Evolutionary conservation across 2,113 vertebrate genomes (phyloP), one percentile per base, ranked within the genome.

Genomic region (Potamarius usumacintae): DNA sequence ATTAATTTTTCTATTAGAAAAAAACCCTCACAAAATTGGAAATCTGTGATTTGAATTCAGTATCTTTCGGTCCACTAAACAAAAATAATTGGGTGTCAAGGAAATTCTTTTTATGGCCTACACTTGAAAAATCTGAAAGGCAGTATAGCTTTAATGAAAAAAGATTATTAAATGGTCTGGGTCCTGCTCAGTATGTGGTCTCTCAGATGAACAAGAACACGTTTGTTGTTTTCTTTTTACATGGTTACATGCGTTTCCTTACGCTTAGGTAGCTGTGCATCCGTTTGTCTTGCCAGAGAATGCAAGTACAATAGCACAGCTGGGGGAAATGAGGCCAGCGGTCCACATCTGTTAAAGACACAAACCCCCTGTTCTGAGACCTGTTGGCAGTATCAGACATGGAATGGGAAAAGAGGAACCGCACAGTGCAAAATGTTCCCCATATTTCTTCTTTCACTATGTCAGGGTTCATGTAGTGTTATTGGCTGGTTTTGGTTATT

Each of bases 321-420:
- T 94, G 94, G 92, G 94, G 95, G 95, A 95, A 95, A 80, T 71
- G 55, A 89, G 92, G 93, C 89, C 89, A 92, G 92, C 90, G 93
- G 93, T 92, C 86, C 91, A 93, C 94, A 94, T 95, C 94, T 95
- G 94, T 90, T 94, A 91, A 91, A 95, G 92, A 92, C 89, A 92
- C 90, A 94, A 91, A 93, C 90, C 65, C 87, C 90, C 92, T 91
- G 92, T 93, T 95, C 94, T 93, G 93, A 94, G 94, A 90, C 86
- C 2, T 85, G 92, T 92, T 95, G 92, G 92, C 92, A 92, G 92
- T 92, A 93, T 90, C 90, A 91, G 82, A 86, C 92, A 88, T 55
- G 69, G 17, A 86, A 80, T 30, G 50, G 52, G 22, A 76, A 81
- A 80, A 58, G 12, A 69, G 62, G 27, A 69, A 58, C 78, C 18